These are phyloP conservation scores for Latrodectus elegans DNA, from an alignment of 2,888 invertebrate species.

Conservation along the genomic window DNA sequence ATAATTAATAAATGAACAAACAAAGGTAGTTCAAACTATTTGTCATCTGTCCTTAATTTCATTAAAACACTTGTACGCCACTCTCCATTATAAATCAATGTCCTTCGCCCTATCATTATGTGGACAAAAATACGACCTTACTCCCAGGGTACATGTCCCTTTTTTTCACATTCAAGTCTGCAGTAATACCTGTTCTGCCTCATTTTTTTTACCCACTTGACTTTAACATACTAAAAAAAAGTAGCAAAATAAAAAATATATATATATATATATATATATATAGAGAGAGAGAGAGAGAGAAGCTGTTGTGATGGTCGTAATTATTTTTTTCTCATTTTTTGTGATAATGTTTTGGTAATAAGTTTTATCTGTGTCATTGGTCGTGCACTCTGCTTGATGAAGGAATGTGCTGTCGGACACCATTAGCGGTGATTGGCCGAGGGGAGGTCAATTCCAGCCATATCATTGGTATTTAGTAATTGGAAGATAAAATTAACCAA, in stretches of 20 bases:
- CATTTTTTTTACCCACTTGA: slow-evolving; percentile 20
- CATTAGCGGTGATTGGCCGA: slow-evolving; percentile 50
- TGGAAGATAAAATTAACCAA: too few relatives aligned
- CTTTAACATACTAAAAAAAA: slow-evolving; percentile 3
- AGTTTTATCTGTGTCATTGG: not conserved
- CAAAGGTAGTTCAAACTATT: not conserved
- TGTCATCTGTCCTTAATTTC: slow-evolving; percentile 48
- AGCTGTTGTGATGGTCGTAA: slow-evolving; percentile 22
- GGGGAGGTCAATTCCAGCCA: not conserved
- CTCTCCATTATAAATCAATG: slow-evolving; percentile 40
- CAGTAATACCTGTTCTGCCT: not conserved
- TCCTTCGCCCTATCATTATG: slow-evolving; percentile 46
- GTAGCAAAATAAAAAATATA: slow-evolving; percentile 16
- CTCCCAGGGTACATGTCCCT: slow-evolving; percentile 21
- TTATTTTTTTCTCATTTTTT: not conserved
- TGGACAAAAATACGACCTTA: slow-evolving; percentile 22
- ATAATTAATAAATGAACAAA: too few relatives aligned
- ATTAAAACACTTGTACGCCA: slow-evolving; percentile 51
- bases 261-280: too few relatives aligned
- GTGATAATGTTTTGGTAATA: not conserved
- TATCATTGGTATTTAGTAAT: too few relatives aligned
- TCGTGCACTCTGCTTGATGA: slow-evolving; percentile 42
- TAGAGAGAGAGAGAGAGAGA: too few relatives aligned
- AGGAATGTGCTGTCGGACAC: slow-evolving; percentile 25
- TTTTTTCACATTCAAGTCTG: slow-evolving; percentile 16